Evolutionary conservation across 2,888 invertebrate species (phyloP).

Genomic region (Melanostoma mellinum): DNA sequence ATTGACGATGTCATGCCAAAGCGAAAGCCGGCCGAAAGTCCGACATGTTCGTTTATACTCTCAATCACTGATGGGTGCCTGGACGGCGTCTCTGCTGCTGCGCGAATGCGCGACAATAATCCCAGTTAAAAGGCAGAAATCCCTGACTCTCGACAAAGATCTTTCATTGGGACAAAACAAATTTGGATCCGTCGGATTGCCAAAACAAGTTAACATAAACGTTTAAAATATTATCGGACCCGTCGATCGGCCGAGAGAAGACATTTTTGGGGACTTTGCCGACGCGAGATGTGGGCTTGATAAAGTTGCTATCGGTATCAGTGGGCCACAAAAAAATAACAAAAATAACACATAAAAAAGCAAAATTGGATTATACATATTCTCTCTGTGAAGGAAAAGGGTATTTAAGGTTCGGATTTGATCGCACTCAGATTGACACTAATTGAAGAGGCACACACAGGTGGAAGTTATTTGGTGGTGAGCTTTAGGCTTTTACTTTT

Average conservation of each 20-base stretch:
- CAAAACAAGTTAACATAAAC: conserved; percentile 73
- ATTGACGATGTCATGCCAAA: conserved; percentile 73
- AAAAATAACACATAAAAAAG: background rate
- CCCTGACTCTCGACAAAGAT: conserved; percentile 61
- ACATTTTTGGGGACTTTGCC: conserved; percentile 54
- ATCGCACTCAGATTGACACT: conserved; percentile 71
- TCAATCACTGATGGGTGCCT: conserved; percentile 57
- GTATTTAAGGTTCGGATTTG: conserved; percentile 50
- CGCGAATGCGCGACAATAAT: conserved; percentile 71
- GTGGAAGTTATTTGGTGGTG: conserved; percentile 63
- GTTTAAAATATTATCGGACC: conserved; percentile 71
- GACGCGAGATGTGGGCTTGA: conserved; percentile 59
- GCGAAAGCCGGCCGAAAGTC: conserved; percentile 66
- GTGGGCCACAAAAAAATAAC: conserved; percentile 12
- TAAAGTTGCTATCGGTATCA: conserved; percentile 71
- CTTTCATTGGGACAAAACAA: conserved; percentile 64
- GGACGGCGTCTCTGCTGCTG: conserved; percentile 32
- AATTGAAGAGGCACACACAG: conserved; percentile 72
- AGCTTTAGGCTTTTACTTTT: conserved; percentile 43
- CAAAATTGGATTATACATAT: conserved; percentile 15
- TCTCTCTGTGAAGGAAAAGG: conserved; percentile 31
- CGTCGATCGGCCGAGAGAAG: conserved; percentile 53
- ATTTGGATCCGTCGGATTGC: conserved; percentile 72
- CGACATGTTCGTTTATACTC: conserved; percentile 65
- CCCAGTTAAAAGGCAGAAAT: conserved; percentile 67